Evolutionary conservation across 2,113 vertebrate species (phyloP), one percentile per base, ranked within the genome.

Genomic region (Oreochromis spilurus): DNA sequence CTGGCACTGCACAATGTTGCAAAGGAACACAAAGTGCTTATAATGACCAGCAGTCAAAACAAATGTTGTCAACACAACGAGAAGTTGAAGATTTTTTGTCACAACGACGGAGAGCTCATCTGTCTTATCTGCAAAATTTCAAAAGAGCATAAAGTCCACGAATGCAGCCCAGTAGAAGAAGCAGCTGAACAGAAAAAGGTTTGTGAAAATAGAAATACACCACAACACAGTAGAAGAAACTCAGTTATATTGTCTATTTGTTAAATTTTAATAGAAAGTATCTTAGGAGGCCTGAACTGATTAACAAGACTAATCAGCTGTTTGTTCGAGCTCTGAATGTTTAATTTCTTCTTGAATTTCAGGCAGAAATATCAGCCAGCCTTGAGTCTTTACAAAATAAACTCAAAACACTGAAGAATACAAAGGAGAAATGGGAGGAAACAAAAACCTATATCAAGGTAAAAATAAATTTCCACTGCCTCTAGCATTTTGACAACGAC

Each of bases 161-260:
- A 92, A 6, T 95, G 92, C 80, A 88, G 82, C 52, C 85, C 94
- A 0, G 43, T 95, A 8, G 88, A 90, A 9, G 95, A 96, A 53
- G 95, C 94, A 0, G 92, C 94, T 4, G 26, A 29, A 3, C 84
- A 94, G 53, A 94, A 92, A 83, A 95, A 94, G 95, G 95, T 96
- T 82, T 79, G 67, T 72, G 82, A 50, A 82, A 58, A 81, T 75
- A 9, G 70, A 77, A 31, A 50, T 77, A 34, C 26, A 45, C 50
- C 36, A 48, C 36, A 48, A 60, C 6, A 58, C 21, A 81, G 34
- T 17, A 26, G 9, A 31, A 55, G 17, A 24, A 79, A 79, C 24
- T 29, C 21, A 14, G 0, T 40, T 34, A 8, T 45, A 72, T 72
- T 72, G 38, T 72, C 13, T 45, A 26, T 45, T 72, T 10, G 40